Conservation (phyloP, 2,797 vertebrate species). For the Pseudochromis fuscus region DNA sequence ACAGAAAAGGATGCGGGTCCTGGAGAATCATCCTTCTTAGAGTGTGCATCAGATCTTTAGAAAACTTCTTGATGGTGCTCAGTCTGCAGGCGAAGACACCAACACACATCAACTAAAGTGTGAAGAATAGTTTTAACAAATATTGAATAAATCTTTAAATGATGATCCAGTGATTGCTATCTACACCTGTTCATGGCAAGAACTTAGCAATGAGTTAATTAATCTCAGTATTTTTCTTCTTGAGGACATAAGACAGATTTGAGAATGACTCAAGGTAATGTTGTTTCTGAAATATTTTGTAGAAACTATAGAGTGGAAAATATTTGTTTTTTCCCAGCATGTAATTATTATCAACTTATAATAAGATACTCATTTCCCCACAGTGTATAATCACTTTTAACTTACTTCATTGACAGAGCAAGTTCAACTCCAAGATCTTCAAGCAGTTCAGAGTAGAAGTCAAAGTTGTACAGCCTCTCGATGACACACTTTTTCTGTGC, state of each 20-base stretch:
- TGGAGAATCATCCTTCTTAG: conserved; percentile 77
- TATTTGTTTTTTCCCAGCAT: too few species aligned
- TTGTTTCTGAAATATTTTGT: too few species aligned
- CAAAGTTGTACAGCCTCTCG: conserved; percentile 75
- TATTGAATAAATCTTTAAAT: background rate
- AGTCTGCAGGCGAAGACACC: conserved; percentile 70
- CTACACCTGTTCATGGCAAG: background rate
- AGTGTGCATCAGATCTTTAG: conserved; percentile 75
- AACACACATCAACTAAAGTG: conserved; percentile 7
- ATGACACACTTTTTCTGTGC: conserved; percentile 85
- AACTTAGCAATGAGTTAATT: background rate
- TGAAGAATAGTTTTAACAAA: background rate
- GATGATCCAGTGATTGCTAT: too few species aligned
- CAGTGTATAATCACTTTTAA: conserved; percentile 24
- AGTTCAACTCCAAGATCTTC: conserved; percentile 81
- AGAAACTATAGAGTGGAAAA: too few species aligned
- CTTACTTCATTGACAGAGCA: conserved; percentile 84
- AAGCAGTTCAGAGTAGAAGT: conserved; percentile 82
- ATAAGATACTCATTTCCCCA: too few species aligned
- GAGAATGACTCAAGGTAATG: too few species aligned
- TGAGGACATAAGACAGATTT: too few species aligned
- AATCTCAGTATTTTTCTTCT: background rate
- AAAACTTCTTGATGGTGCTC: conserved; percentile 83
- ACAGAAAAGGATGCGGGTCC: conserved; percentile 80
- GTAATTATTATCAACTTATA: too few species aligned